phyloP scores from a whole-genome alignment of 2,888 invertebrate genomes.

The Eupithecia vulgata region DNA sequence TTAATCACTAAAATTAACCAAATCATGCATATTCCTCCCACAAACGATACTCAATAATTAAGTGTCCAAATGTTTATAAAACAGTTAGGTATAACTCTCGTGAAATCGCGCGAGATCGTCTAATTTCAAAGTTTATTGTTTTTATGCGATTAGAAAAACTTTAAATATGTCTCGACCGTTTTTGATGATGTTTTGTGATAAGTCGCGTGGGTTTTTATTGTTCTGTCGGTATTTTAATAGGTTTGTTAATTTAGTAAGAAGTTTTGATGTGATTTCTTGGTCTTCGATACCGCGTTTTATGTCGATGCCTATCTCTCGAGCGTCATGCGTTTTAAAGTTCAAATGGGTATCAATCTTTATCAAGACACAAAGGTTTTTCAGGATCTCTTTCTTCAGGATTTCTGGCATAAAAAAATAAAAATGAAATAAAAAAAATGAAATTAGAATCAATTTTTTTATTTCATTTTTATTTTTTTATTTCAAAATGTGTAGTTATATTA shows the following conservation, averaged over 20 bases:
- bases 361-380: too few species aligned
- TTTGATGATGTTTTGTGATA: conserved; percentile 54
- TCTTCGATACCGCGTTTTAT: conserved; percentile 25
- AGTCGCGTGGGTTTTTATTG: conserved; percentile 43
- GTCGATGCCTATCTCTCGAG: conserved; percentile 12
- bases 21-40: conserved; percentile 42
- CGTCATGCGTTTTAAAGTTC: conserved; percentile 3
- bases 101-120: conserved; percentile 61
- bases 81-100: conserved; percentile 58
- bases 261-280: conserved; percentile 31
- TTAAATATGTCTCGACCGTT: conserved; percentile 52
- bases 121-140: conserved; percentile 60
- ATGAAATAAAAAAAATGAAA: too few species aligned
- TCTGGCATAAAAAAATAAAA: too few species aligned
- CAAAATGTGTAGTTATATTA: background rate
- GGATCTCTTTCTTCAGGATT: too few species aligned
- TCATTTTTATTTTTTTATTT: too few species aligned
- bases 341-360: background rate
- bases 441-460: too few species aligned
- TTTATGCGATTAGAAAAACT: conserved; percentile 46
- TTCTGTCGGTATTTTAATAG: conserved; percentile 42
- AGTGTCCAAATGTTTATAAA: conserved; percentile 53
- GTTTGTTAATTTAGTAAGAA: conserved; percentile 39
- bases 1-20: conserved; percentile 28
- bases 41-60: conserved; percentile 40